Evolutionary conservation across 37 sponge, comb jelly and placozoan genomes (phyloP).

Genomic region (Axinella damicornis): DNA sequence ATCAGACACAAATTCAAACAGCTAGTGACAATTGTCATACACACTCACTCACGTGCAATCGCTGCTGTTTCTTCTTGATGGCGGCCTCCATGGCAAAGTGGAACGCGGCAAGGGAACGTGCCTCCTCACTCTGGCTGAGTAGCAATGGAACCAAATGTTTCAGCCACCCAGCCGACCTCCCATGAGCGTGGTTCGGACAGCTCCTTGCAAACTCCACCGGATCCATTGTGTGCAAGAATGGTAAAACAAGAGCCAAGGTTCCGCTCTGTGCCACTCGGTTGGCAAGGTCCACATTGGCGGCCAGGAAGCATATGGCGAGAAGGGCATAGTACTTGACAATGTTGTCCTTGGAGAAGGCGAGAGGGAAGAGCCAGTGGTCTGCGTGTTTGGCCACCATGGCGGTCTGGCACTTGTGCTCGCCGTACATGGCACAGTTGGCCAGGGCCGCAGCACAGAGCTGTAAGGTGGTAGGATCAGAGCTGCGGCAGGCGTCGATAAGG

Average conservation of each 20-base stretch:
- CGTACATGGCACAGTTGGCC: slow-evolving; percentile 75
- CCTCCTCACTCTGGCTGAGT: slow-evolving; percentile 43
- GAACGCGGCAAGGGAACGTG: slow-evolving; percentile 57
- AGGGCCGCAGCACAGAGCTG: slow-evolving; percentile 69
- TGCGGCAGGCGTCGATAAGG: slow-evolving; percentile 40
- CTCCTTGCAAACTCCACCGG: slow-evolving; percentile 44
- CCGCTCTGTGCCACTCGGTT: slow-evolving; percentile 42
- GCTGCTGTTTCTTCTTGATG: slow-evolving; percentile 55
- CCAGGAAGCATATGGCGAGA: slow-evolving; percentile 52
- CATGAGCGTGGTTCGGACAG: slow-evolving; percentile 60
- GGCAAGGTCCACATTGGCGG: slow-evolving; percentile 25
- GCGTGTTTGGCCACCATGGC: slow-evolving; percentile 37
- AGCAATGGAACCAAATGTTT: slow-evolving; percentile 44
- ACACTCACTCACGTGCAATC: slow-evolving; percentile 38
- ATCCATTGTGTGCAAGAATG: slow-evolving; percentile 40
- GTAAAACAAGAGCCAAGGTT: slow-evolving; percentile 60
- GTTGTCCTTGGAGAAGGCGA: slow-evolving; percentile 52
- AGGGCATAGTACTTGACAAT: slow-evolving; percentile 60
- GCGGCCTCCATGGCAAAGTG: slow-evolving; percentile 73
- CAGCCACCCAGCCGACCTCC: slow-evolving; percentile 60
- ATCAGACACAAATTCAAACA: not conserved
- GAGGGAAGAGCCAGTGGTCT: slow-evolving; percentile 70
- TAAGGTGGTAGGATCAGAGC: slow-evolving; percentile 12
- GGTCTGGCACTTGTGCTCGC: slow-evolving; percentile 8
- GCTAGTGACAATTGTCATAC: no score